Conservation (phyloP, 2,888 invertebrate species). For the Calliopum simillimum region DNA sequence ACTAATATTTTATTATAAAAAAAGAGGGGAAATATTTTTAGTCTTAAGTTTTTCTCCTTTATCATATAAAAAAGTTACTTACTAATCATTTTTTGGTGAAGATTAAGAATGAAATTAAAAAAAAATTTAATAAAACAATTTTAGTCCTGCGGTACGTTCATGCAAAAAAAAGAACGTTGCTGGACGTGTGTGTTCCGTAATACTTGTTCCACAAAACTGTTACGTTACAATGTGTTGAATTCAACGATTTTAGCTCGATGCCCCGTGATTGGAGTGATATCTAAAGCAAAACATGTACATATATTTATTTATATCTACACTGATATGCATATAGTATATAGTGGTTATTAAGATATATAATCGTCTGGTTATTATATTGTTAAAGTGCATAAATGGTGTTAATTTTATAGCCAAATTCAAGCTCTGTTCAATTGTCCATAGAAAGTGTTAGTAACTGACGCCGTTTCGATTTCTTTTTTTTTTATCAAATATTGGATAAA, state of each 20-base stretch:
- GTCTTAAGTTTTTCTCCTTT: too few relatives aligned
- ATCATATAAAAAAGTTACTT: too few relatives aligned
- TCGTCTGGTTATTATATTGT: not conserved
- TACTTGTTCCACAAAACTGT: not conserved
- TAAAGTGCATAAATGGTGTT: too few relatives aligned
- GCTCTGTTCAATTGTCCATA: too few relatives aligned
- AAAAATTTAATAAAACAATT: not conserved
- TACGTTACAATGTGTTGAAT: not conserved
- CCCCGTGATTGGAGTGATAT: not conserved
- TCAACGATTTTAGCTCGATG: not conserved
- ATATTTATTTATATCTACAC: not conserved
- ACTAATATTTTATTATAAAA: constrained; percentile 44
- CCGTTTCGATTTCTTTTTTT: not conserved
- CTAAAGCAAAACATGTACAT: not conserved
- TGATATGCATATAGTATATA: not conserved
- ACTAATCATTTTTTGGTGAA: constrained; percentile 34
- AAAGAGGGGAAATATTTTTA: constrained; percentile 8
- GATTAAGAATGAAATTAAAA: not conserved
- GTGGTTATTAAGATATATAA: constrained; percentile 2
- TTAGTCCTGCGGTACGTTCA: not conserved
- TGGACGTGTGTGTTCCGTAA: not conserved
- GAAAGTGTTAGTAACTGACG: too few relatives aligned
- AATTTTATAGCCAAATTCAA: too few relatives aligned
- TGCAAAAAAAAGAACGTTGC: not conserved
- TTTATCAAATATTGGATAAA: not conserved